These are phyloP conservation scores for Antitype chi DNA, from an alignment of 2,888 invertebrate species.

Conservation along the genomic window DNA sequence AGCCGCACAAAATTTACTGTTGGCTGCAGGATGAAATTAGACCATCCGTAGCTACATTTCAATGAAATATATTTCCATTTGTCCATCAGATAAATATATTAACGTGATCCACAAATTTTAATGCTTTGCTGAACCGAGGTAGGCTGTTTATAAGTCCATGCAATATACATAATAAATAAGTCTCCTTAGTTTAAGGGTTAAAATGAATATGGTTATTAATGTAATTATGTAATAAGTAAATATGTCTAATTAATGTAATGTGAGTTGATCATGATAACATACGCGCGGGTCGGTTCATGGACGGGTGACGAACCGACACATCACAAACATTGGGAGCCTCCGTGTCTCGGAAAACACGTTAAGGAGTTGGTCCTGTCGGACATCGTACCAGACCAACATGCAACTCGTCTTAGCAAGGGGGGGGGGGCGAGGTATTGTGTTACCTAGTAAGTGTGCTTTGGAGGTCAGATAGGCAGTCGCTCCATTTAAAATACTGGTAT, in stretches of 20 bases:
- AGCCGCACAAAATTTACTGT: constrained; percentile 19
- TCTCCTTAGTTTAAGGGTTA: not conserved
- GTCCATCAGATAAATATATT: not conserved
- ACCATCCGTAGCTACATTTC: constrained; percentile 18
- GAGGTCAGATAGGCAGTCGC: not conserved
- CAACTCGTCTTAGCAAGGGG: not conserved
- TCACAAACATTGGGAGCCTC: not conserved
- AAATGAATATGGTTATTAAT: not conserved
- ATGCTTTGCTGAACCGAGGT: not conserved
- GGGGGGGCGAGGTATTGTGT: not conserved
- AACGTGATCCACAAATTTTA: not conserved
- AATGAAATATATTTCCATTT: constrained; percentile 11
- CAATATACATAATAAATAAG: not conserved
- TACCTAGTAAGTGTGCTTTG: not conserved
- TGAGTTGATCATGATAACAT: not conserved
- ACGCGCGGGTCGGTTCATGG: not conserved
- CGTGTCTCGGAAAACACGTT: too few relatives aligned
- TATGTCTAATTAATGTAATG: not conserved
- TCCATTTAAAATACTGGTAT: not conserved
- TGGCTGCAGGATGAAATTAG: constrained; percentile 36
- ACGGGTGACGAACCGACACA: too few relatives aligned
- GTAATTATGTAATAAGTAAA: not conserved
- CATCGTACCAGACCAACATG: not conserved
- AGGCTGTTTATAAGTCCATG: not conserved
- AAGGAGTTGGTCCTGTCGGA: too few relatives aligned